These are phyloP conservation scores for Poliocrania exsul DNA, from an alignment of 2,797 vertebrate genomes.

Conservation along the genomic window DNA sequence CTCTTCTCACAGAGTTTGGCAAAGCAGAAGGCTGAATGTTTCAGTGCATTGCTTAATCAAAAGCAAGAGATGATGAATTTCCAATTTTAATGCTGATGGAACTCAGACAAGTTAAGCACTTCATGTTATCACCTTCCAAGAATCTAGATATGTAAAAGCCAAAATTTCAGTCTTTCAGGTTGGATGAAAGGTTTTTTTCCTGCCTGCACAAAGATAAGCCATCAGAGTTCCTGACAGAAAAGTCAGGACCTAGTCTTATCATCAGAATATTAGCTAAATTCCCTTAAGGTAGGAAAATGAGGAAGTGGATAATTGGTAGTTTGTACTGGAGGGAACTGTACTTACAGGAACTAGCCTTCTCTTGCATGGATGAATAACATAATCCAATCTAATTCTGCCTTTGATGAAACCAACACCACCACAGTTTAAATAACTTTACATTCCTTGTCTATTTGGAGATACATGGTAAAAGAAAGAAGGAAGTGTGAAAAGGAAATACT, in stretches of 20 bases:
- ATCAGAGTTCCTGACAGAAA: neutral
- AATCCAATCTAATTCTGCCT: neutral
- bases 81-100: neutral
- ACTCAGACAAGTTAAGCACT: neutral
- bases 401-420: neutral
- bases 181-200: neutral
- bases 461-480: neutral
- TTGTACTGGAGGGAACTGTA: neutral
- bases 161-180: neutral
- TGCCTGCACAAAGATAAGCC: neutral
- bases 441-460: neutral
- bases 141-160: neutral
- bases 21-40: neutral
- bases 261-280: neutral
- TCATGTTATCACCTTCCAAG: neutral
- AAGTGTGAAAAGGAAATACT: neutral
- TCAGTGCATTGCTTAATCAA: neutral
- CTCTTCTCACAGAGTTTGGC: neutral
- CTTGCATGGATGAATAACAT: neutral
- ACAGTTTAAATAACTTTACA: neutral
- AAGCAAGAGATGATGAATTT: neutral
- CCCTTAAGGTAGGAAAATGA: conserved; percentile 6
- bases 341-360: neutral
- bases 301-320: neutral
- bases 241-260: neutral